Percentiles rank a stretch among this genome's conserved stretches.
Conservation (phyloP, 2,888 invertebrate genomes). For the Belgica antarctica region DNA sequence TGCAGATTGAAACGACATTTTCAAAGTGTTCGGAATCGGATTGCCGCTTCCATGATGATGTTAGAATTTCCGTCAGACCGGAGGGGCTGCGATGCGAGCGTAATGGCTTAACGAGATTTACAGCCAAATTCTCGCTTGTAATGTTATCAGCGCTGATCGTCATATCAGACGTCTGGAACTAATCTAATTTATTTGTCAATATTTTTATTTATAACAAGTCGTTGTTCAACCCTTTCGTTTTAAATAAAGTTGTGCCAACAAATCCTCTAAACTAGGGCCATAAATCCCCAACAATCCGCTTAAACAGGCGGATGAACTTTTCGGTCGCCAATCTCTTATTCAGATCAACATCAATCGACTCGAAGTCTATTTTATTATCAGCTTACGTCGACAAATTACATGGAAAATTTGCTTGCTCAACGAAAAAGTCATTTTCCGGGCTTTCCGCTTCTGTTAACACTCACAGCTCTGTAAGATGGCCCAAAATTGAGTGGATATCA, state of each 20-base stretch:
- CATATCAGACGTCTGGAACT: not conserved
- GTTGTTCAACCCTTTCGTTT: too few relatives aligned
- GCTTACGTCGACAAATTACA: too few relatives aligned
- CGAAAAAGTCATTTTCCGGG: not conserved
- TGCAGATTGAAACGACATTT: constrained; percentile 6
- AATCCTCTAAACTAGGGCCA: too few relatives aligned
- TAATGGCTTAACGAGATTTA: not conserved
- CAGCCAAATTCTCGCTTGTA: not conserved
- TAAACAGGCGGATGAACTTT: too few relatives aligned
- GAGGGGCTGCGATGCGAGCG: constrained; percentile 56
- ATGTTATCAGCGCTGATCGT: not conserved
- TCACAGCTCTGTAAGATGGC: too few relatives aligned
- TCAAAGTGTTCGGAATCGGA: constrained; percentile 60
- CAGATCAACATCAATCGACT: not conserved
- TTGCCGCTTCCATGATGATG: constrained; percentile 66
- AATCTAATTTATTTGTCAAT: constrained; percentile 16
- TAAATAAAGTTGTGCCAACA: too few relatives aligned
- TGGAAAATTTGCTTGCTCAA: not conserved
- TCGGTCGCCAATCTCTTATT: not conserved
- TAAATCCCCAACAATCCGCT: too few relatives aligned
- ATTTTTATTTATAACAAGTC: not conserved
- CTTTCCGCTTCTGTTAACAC: too few relatives aligned
- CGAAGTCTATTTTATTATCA: not conserved
- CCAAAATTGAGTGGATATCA: too few relatives aligned
- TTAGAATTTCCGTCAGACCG: constrained; percentile 59